Evolutionary conservation across 1,140 invertebrate genomes (phyloP).

Genomic region (Nephila pilipes): DNA sequence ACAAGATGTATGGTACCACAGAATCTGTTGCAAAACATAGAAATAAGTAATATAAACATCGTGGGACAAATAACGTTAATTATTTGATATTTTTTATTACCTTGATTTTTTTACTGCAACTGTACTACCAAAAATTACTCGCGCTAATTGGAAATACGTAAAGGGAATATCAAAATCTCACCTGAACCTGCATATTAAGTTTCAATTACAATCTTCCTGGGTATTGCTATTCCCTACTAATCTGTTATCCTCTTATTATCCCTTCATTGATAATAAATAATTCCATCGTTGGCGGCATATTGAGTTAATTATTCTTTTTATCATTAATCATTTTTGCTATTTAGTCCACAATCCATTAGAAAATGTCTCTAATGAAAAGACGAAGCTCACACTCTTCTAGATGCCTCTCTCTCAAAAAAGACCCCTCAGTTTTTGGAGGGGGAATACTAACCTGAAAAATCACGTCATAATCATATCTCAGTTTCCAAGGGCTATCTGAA

Average conservation of each 20-base stretch:
- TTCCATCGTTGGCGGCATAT: conserved; percentile 1
- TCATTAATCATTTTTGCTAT: conserved; percentile 9
- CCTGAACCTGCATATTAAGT: too few relatives aligned
- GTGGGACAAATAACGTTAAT: too few relatives aligned
- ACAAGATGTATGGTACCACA: too few relatives aligned
- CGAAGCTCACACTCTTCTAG: background rate
- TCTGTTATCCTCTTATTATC: background rate
- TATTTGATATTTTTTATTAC: too few relatives aligned
- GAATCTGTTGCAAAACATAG: too few relatives aligned
- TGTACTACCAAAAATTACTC: too few relatives aligned
- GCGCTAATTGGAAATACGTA: too few relatives aligned
- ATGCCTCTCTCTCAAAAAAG: background rate
- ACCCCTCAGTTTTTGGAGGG: background rate
- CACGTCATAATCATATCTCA: conserved; percentile 16
- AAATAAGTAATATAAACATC: too few relatives aligned
- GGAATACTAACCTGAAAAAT: background rate
- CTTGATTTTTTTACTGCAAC: too few relatives aligned
- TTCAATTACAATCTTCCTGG: too few relatives aligned
- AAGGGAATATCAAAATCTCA: too few relatives aligned
- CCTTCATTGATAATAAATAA: background rate
- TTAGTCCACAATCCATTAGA: background rate
- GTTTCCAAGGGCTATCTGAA: conserved; percentile 6
- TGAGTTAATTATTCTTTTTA: background rate
- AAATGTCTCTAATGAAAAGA: background rate
- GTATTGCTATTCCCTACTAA: too few relatives aligned